Base-by-base conservation (phyloP, 1,140 invertebrate species). In the Myzus persicae region DNA sequence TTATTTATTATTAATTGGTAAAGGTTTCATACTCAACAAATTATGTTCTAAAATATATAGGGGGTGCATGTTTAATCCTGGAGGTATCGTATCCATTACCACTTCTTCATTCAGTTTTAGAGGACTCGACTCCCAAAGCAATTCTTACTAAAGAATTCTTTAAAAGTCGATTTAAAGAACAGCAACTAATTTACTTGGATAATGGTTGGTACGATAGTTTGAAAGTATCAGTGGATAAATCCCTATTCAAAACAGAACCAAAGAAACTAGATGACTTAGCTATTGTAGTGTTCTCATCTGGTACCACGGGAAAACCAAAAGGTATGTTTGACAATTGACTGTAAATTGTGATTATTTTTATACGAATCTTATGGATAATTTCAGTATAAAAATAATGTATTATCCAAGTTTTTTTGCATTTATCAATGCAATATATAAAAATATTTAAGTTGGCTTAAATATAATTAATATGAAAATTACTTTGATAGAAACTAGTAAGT, bases 291-390 rank as follows among this genome's bases (percentile, higher is more conserved):
- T 96, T 95, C 93, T 95, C 95, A 1, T 96, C 96, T 24, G 96
- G 96, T 6, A 96, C 96, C 18, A 96, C 96, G n/a, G 96, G 96
- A 42, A 96, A 95, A 94, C 96, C 96, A 26, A 96, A 96, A 95
- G 96, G 96, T 94, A 81, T 59, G 67, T 85, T 38, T 89, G 3
- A 4, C 1, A 48, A 67, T 38, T 89, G 3, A 4, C 1, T 44
- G 26, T 44, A 44, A 85, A 40, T 44, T 26, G 5, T 85, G 11
- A 44, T 85, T 18, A 5, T 76, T 18, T n/a, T n/a, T 18, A n/a
- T 4, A 67, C 3, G 9, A 67, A 67, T 14, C 9, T 67, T 67
- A n/a, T n/a, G n/a, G 4, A 31, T 31, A 67, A n/a, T 67, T 7
- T 31, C 3, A 59, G 26, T 11, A 11, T 59, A 59, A 31, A 59